Evolutionary conservation across 2,888 invertebrate species (phyloP).

Genomic region (Mechanitis messenoides): DNA sequence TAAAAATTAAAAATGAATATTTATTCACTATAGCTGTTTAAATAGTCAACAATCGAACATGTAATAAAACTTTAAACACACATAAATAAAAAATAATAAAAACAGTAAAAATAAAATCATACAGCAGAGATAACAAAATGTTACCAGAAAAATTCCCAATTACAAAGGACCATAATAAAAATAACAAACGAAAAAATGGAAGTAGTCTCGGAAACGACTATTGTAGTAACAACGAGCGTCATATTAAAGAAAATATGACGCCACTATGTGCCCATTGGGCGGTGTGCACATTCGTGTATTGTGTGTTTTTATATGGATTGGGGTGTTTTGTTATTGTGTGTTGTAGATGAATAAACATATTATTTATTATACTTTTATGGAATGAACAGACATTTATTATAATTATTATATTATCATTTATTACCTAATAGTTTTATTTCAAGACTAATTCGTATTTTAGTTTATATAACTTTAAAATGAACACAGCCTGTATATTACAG

Average conservation of each 20-base stretch:
- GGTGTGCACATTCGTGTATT: conserved; percentile 5
- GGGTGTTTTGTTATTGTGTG: conserved; percentile 2
- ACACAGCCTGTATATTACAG: background rate
- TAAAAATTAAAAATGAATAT: too few species aligned
- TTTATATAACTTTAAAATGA: background rate
- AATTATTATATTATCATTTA: too few species aligned
- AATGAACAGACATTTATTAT: too few species aligned
- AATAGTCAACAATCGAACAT: background rate
- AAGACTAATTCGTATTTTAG: too few species aligned
- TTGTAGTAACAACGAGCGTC: conserved; percentile 40
- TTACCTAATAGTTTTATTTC: too few species aligned
- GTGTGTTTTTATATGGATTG: conserved; percentile 6
- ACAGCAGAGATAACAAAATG: conserved; percentile 6
- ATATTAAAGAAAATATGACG: conserved; percentile 56
- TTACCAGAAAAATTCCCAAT: conserved; percentile 19
- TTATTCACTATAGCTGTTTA: too few species aligned
- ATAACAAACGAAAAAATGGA: conserved; percentile 36
- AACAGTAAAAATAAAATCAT: background rate
- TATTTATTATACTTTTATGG: background rate
- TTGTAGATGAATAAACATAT: background rate
- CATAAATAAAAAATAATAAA: background rate
- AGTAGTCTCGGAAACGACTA: conserved; percentile 44
- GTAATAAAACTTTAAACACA: background rate
- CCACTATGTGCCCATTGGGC: conserved; percentile 40
- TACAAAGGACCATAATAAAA: conserved; percentile 30